Evolutionary conservation across 2,113 vertebrate species (phyloP).

Genomic region (Antigone vipio): DNA sequence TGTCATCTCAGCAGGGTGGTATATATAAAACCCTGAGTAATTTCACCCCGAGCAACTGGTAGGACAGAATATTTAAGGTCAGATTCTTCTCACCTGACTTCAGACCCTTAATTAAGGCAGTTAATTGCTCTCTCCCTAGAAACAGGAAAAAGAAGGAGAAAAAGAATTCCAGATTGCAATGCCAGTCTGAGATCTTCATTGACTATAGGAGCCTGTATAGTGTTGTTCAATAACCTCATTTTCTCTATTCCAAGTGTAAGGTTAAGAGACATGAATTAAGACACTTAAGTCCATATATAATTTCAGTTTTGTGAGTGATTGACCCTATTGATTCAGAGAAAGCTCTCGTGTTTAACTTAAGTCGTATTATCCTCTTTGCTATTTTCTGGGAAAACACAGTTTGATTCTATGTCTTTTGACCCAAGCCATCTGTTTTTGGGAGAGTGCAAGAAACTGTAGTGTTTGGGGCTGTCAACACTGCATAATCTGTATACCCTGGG

Average conservation of each 20-base stretch:
- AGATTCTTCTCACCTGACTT: not conserved
- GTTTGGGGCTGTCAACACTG: not conserved
- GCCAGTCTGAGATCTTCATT: not conserved
- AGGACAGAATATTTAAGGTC: not conserved
- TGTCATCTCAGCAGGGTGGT: not conserved
- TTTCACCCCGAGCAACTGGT: not conserved
- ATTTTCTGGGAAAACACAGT: not conserved
- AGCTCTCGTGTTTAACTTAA: not conserved
- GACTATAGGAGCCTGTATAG: not conserved
- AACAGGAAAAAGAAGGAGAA: not conserved
- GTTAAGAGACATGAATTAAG: not conserved
- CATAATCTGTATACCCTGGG: not conserved
- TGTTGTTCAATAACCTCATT: not conserved
- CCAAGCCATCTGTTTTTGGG: not conserved
- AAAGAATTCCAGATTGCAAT: not conserved
- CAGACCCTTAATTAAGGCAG: not conserved
- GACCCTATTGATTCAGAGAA: not conserved
- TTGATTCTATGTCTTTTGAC: not conserved
- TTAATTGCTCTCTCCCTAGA: not conserved
- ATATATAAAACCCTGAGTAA: not conserved
- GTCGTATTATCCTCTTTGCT: not conserved
- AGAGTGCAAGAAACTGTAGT: not conserved
- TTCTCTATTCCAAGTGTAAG: not conserved
- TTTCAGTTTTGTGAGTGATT: not conserved
- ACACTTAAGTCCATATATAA: not conserved